Conservation (phyloP, 2,797 vertebrate species). For the Phalanger gymnotis region DNA sequence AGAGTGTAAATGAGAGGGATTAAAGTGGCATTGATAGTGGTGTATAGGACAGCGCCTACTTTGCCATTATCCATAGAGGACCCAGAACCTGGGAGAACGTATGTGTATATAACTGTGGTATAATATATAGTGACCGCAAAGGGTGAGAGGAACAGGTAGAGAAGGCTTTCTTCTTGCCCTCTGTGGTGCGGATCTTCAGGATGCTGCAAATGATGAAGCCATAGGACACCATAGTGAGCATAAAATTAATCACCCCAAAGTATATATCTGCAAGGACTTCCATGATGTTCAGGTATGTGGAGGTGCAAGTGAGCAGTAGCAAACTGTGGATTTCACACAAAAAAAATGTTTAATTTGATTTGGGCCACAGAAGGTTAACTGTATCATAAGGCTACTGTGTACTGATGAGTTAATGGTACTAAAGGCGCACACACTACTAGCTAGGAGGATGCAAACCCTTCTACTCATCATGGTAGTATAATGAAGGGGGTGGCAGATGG, state of each 20-base stretch:
- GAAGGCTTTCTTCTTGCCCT: conserved; percentile 42
- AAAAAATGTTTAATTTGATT: conserved; percentile 38
- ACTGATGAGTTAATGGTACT: background rate
- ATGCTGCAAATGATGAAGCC: conserved; percentile 23
- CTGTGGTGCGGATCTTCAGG: background rate
- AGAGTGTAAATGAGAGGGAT: conserved; percentile 63
- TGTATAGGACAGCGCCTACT: conserved; percentile 56
- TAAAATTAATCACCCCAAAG: background rate
- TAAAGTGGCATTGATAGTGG: conserved; percentile 49
- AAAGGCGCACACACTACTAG: background rate
- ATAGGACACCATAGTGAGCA: conserved; percentile 10
- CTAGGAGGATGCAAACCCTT: conserved; percentile 12
- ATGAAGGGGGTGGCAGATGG: conserved; percentile 39
- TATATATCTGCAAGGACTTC: background rate
- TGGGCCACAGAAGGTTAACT: conserved; percentile 39
- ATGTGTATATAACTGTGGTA: conserved; percentile 49
- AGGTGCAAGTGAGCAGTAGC: conserved; percentile 11
- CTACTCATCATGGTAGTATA: conserved; percentile 32
- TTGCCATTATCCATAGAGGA: conserved; percentile 38
- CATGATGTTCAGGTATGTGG: background rate
- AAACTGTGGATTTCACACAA: conserved; percentile 54
- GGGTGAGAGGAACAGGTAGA: conserved; percentile 63
- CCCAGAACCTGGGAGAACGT: conserved; percentile 39
- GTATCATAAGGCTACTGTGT: conserved; percentile 17
- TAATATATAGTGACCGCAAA: conserved; percentile 49